These are phyloP conservation scores for Gorsachius magnificus DNA, from an alignment of 2,797 vertebrate species.

Conservation along the genomic window DNA sequence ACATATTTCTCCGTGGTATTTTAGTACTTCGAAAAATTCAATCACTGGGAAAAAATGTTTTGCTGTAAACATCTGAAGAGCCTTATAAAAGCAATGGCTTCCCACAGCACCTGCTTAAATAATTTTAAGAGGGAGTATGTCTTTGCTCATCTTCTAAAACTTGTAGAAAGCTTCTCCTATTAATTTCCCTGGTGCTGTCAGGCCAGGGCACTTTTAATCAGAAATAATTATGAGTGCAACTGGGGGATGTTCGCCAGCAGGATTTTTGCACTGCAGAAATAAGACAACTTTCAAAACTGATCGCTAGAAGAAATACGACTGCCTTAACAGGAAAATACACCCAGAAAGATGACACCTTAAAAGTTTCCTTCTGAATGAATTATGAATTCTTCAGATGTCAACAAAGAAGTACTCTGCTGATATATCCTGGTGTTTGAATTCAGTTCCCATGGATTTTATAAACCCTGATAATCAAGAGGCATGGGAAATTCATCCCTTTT, in stretches of 20 bases:
- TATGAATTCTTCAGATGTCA: background rate
- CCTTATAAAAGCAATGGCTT: constrained; percentile 74
- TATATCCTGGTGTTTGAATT: background rate
- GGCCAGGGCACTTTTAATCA: constrained; percentile 40
- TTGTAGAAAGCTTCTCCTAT: constrained; percentile 43
- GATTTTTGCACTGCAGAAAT: background rate
- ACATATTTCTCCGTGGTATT: constrained; percentile 79
- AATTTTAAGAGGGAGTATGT: constrained; percentile 66
- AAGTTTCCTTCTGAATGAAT: background rate
- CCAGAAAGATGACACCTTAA: background rate
- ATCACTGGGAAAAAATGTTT: constrained; percentile 77
- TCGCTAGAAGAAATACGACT: background rate
- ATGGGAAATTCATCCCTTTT: background rate
- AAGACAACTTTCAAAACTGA: constrained; percentile 14
- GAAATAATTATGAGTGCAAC: constrained; percentile 41
- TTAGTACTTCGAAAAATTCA: constrained; percentile 81
- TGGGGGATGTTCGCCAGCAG: background rate
- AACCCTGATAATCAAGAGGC: background rate
- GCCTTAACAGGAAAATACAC: background rate
- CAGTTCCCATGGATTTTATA: background rate
- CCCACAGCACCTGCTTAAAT: constrained; percentile 70
- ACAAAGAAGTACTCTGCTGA: background rate
- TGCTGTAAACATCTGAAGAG: constrained; percentile 77
- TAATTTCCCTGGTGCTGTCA: constrained; percentile 62
- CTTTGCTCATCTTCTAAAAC: constrained; percentile 46